Evolutionary conservation across 2,888 invertebrate species (phyloP), one percentile per base, ranked within the genome.

Genomic region (Drosophila melanosoma): DNA sequence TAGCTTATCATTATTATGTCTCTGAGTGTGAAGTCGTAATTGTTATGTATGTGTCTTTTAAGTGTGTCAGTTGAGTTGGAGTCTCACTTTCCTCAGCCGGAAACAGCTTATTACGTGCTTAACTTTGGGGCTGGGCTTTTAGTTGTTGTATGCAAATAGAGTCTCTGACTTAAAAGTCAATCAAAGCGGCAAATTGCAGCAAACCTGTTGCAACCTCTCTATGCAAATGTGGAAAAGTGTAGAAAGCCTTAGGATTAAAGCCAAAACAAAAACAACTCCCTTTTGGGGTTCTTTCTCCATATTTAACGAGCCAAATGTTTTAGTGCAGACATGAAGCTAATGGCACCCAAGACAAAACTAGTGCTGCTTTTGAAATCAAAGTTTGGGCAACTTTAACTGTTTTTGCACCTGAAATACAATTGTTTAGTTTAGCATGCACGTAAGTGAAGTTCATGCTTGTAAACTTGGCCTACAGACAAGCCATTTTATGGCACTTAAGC

Each of bases 21-120:
- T 49, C 56, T 58, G 59, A 81, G 84, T 88, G 87, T 71, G 75
- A 86, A 80, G 69, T 73, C 68, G 74, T 81, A 78, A 78, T 89
- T 83, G 68, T 75, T 81, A 63, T 76, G 70, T 52, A 6, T 60
- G 33, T 62, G n/a, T 20, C 23, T 48, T 66, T 67, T 38, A 82
- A 75, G 74, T 79, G 70, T 74, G 75, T 70, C 75, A 76, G 66
- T 33, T 32, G 26, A 36, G 59, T 72, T 76, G 65, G 81, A 69
- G 72, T 54, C 52, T 49, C 49, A 64, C 59, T 67, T 61, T 66
- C 67, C 53, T 20, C 20, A 45, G 58, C 67, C 79, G 79, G 79
- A 79, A 82, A 74, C 29, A 51, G 62, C 68, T 65, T 74, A 67
- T 79, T 79, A 77, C 58, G 66, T 65, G 74, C 60, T 66, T 32